A percentile compares a stretch with the other conserved stretches of the same genome.
Conservation (phyloP, 2,797 vertebrate species). For the Muscicapa comitata region DNA sequence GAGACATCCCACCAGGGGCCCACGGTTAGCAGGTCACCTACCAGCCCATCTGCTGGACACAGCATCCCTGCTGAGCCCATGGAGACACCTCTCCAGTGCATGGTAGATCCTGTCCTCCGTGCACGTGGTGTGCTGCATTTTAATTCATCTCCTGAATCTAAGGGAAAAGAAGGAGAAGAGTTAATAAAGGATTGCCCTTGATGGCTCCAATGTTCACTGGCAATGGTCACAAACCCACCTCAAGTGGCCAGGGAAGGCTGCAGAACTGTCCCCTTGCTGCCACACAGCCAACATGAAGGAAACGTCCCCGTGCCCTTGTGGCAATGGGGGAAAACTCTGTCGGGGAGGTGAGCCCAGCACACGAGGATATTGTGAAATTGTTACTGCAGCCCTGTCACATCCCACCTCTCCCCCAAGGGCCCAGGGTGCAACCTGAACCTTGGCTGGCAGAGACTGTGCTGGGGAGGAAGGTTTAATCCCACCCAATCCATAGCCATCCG, state of each 20-base stretch:
- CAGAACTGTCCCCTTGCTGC: not conserved
- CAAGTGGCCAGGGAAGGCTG: not conserved
- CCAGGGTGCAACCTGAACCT: not conserved
- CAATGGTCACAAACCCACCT: not conserved
- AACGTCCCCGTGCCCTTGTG: not conserved
- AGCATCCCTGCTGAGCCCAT: conserved; percentile 82
- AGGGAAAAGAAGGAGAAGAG: not conserved
- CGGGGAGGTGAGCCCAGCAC: not conserved
- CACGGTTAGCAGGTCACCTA: conserved; percentile 50
- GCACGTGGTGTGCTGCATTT: conserved; percentile 96
- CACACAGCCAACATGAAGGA: not conserved
- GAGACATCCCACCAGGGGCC: not conserved
- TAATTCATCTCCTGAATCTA: conserved; percentile 78
- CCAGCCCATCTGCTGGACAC: conserved; percentile 86
- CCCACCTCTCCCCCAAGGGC: not conserved
- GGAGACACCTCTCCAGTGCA: conserved; percentile 89
- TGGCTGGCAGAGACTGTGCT: not conserved
- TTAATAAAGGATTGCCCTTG: not conserved
- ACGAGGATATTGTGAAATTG: not conserved
- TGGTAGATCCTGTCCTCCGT: conserved; percentile 98
- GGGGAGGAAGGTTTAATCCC: not conserved
- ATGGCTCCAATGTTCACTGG: accelerated
- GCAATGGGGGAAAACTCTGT: not conserved
- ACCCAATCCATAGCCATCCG: accelerated
- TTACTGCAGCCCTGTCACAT: not conserved